Base-by-base conservation (phyloP, 2,113 vertebrate species). In the Ornithorhynchus anatinus region DNA sequence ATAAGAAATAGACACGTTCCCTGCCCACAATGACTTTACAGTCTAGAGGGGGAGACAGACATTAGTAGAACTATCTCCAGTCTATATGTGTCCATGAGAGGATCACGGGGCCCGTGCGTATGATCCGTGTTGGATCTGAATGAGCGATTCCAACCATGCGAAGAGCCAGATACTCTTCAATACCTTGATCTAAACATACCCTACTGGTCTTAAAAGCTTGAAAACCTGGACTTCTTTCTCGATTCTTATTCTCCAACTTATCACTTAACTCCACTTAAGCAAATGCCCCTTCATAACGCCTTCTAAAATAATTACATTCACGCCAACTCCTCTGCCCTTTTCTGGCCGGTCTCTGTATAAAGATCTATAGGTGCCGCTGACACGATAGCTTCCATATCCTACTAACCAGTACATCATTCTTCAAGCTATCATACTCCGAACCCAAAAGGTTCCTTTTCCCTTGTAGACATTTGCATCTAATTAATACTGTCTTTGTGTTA, bases 401-500 rank as follows among this genome's bases (percentile, higher is more conserved):
- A 36, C 16, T 60, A 19, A 62, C 25, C 19, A 56, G 52, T 45
- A 4, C 19, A 29, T 75, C 32, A 66, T 19, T 72, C n/a, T 36
- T 65, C 22, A 84, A 84, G 13, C 37, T 69, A 22, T 57, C 23
- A 19, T 40, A 63, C 25, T 73, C 42, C 70, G 68, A 88, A 62
- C 23, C 17, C 31, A 72, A 80, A 86, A 79, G 4, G 11, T 79
- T 84, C 64, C 38, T 50, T 23, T 85, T 85, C 72, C 35, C 29
- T 89, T 73, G 40, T 20, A 86, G 70, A 32, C 31, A 80, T 84
- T 88, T 85, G 44, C 51, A 86, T 84, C 69, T 77, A 85, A 84
- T 80, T 77, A 84, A 79, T 71, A 39, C 38, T 45, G 48, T 56
- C 38, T 78, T 81, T 84, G 22, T 69, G 78, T 80, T 73, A 79